A percentile compares a stretch with the other conserved stretches of the same genome.
Conservation (phyloP, 2,888 invertebrate species). For the Agrochola macilenta region DNA sequence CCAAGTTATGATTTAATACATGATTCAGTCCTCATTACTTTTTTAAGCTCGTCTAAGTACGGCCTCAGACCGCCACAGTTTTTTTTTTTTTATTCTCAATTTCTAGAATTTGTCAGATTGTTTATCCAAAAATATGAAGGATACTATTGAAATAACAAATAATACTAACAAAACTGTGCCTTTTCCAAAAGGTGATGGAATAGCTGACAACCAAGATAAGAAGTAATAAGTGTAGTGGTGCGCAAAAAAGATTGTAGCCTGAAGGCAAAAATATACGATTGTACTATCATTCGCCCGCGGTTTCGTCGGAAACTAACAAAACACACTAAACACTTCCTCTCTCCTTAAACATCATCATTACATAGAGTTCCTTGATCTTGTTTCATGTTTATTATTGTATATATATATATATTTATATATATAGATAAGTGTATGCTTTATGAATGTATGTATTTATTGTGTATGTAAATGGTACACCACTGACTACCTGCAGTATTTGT, state of each 20-base stretch:
- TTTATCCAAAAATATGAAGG: no score
- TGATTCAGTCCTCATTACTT: neutral
- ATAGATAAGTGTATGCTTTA: no score
- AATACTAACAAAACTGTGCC: neutral
- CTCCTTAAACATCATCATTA: no score
- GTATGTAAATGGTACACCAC: no score
- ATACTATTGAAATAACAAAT: neutral
- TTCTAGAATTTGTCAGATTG: neutral
- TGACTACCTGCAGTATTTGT: no score
- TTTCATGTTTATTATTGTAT: no score
- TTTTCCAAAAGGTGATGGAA: neutral
- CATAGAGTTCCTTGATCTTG: no score
- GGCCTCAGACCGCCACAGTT: neutral
- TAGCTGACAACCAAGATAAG: neutral
- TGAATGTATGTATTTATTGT: no score
- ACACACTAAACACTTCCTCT: no score
- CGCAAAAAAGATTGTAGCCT: constrained; percentile 8
- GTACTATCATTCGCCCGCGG: neutral
- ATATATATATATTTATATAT: no score
- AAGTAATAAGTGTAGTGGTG: constrained; percentile 1
- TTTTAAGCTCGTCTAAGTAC: neutral
- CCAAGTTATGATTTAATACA: neutral
- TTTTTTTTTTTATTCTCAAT: neutral
- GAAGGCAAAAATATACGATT: neutral
- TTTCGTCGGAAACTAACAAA: neutral